Base-by-base conservation (phyloP, 1,140 invertebrate genomes). In the Pseudoatta argentina region DNA sequence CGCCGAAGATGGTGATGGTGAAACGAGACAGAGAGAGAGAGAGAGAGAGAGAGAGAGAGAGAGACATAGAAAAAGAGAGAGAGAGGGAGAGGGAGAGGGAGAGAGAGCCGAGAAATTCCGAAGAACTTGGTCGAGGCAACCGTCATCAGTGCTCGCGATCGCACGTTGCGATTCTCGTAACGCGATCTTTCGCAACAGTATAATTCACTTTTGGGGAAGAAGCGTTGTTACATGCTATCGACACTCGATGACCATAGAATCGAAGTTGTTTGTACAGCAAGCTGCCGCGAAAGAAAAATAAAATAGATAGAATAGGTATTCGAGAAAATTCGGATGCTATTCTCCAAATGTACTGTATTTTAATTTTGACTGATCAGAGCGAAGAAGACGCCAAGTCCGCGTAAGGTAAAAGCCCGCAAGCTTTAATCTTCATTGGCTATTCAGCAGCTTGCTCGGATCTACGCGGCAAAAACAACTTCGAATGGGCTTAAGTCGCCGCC, bases 391-490 rank as follows among this genome's bases (percentile, higher is more conserved):
- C 18, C 59, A 44, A 16, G 39, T 72, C 10, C 67, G 55, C 55
- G 24, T 34, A 18, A 61, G n/a, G 30, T 12, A 18, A 73, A 82
- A n/a, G 61, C 27, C 12, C 76, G 61, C 24, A 30, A 53, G 44
- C 51, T 81, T 71, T 51, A 55, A 59, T 72, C 79, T 73, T 73
- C 79, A 73, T 83, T 82, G 66, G 18, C 16, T 59, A 59, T 72
- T 83, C 79, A 83, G 55, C 69, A 61, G 39, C 55, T 83, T 61
- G 39, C 79, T 51, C 67, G 79, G 51, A 30, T 73, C 18, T 61
- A 61, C 27, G 55, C 69, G 27, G 55, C 66, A 39, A 75, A 83
- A 83, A 63, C 79, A 83, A 75, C 69, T 83, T 83, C 69, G 79
- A 75, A 48, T 39, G 27, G 55, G 69, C 55, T 83, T 83, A 83